Evolutionary conservation across 2,888 invertebrate species (phyloP).

Genomic region (Lymantria monacha): DNA sequence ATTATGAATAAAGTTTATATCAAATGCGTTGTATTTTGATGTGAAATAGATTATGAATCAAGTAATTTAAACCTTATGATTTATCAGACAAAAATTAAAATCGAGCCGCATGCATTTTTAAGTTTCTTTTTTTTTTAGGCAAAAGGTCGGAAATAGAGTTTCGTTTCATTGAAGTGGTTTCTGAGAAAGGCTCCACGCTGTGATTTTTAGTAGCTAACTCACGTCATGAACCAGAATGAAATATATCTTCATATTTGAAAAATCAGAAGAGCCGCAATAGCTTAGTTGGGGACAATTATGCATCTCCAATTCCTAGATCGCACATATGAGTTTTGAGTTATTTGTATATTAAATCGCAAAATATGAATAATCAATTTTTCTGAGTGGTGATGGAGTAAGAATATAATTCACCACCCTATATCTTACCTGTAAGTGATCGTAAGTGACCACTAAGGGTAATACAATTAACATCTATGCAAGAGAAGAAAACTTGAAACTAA

Average conservation of each 20-base stretch:
- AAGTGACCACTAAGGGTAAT: too few relatives aligned
- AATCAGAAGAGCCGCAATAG: background rate
- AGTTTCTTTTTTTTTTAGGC: constrained; percentile 15
- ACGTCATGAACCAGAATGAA: constrained; percentile 18
- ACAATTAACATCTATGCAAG: too few relatives aligned
- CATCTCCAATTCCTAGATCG: too few relatives aligned
- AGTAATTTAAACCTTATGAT: constrained; percentile 36
- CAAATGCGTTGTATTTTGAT: constrained; percentile 1
- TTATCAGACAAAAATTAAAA: constrained; percentile 28
- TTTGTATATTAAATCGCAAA: too few relatives aligned
- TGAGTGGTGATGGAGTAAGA: too few relatives aligned
- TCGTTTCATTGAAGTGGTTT: constrained; percentile 21
- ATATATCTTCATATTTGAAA: constrained; percentile 32
- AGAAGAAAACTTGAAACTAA: too few relatives aligned
- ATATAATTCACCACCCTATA: too few relatives aligned
- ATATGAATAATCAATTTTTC: too few relatives aligned
- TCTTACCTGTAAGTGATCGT: too few relatives aligned
- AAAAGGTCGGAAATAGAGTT: constrained; percentile 26
- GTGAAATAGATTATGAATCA: constrained; percentile 25
- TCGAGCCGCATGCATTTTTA: constrained; percentile 8
- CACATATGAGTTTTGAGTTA: too few relatives aligned
- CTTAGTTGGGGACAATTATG: too few relatives aligned
- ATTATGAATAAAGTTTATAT: background rate
- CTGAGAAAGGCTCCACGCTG: constrained; percentile 29
- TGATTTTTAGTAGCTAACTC: constrained; percentile 23